Conservation (phyloP, 1,140 invertebrate genomes). For the Callitettix versicolor region DNA sequence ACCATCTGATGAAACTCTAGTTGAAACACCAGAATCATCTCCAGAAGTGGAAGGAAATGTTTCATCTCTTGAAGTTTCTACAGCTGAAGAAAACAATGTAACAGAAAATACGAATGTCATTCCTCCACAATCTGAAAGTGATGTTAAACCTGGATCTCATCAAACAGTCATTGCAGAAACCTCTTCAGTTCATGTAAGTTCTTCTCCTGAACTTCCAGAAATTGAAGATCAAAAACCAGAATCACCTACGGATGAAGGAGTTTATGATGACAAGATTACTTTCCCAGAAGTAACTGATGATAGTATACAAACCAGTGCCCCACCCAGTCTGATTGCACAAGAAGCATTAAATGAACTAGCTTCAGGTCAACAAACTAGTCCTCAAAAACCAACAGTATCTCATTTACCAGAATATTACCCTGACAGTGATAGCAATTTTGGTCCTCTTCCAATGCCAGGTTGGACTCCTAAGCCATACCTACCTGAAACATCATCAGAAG, state of each 20-base stretch:
- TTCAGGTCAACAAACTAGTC: neutral
- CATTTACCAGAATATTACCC: neutral
- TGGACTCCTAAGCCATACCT: constrained; percentile 22
- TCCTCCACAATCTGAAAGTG: constrained; percentile 24
- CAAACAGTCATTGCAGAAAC: too few relatives aligned
- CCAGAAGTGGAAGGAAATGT: too few relatives aligned
- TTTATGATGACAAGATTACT: constrained; percentile 2
- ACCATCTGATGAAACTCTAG: neutral
- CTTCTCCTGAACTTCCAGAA: too few relatives aligned
- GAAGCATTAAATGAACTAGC: neutral
- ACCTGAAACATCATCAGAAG: constrained; percentile 14
- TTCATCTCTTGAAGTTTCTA: too few relatives aligned
- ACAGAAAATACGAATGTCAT: neutral
- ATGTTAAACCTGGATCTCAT: constrained; percentile 22
- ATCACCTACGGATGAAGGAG: constrained; percentile 13
- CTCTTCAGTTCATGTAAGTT: too few relatives aligned
- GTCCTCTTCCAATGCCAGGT: constrained; percentile 9
- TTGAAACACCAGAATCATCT: too few relatives aligned
- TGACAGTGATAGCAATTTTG: too few relatives aligned
- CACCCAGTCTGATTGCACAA: neutral
- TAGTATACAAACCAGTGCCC: neutral
- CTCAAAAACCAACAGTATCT: neutral
- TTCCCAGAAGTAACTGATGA: too few relatives aligned
- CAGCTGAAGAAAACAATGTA: neutral
- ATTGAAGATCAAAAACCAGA: constrained; percentile 23